Conservation (phyloP, 2,113 vertebrate species). For the Microcebus murinus region DNA sequence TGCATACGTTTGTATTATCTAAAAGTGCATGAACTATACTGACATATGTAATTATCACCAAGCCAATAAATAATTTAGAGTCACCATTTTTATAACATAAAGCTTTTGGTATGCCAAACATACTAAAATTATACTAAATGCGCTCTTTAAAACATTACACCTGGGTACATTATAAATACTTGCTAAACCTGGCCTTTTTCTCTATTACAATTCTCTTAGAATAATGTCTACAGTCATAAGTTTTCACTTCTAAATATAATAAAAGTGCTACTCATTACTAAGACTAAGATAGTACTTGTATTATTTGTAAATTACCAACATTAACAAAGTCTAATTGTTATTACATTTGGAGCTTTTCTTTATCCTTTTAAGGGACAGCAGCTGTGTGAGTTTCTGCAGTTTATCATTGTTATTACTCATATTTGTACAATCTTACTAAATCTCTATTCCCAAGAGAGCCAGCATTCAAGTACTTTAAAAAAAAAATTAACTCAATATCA, state of each 20-base stretch:
- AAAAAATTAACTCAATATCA: slow-evolving; percentile 8
- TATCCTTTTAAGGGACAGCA: slow-evolving; percentile 13
- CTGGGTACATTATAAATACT: not conserved
- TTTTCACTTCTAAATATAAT: not conserved
- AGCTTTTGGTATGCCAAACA: not conserved
- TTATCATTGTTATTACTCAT: slow-evolving; percentile 3
- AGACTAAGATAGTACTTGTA: not conserved
- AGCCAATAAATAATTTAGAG: not conserved
- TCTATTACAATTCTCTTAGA: not conserved
- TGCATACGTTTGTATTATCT: not conserved
- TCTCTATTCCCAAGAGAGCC: not conserved
- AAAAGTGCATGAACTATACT: not conserved
- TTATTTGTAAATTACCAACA: slow-evolving; percentile 26
- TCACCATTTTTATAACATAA: slow-evolving; percentile 6
- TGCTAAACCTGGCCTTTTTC: not conserved
- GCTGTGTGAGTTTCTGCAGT: not conserved
- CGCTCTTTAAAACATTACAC: not conserved
- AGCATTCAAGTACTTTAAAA: slow-evolving; percentile 38
- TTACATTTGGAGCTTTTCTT: not conserved
- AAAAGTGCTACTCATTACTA: slow-evolving; percentile 13
- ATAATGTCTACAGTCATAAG: not conserved
- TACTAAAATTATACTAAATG: slow-evolving; percentile 10
- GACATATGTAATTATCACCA: not conserved
- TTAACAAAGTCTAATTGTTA: slow-evolving; percentile 22
- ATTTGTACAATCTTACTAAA: slow-evolving; percentile 36